These are phyloP conservation scores for Hiodon alosoides DNA, from an alignment of 2,113 vertebrate species.

Conservation along the genomic window DNA sequence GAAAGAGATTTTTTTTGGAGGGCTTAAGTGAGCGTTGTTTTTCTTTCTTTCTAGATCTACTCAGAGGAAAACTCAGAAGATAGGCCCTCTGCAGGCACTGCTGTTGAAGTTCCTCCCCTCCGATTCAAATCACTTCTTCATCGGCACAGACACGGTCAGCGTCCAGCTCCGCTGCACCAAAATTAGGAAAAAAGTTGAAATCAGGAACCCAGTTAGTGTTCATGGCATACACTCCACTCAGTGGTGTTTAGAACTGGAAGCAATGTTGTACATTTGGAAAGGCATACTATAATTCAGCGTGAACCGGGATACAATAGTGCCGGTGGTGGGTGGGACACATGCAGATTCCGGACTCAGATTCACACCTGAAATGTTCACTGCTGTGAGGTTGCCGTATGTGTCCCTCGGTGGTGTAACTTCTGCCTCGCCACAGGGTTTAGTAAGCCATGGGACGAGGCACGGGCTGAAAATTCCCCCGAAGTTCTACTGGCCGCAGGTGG, in stretches of 20 bases:
- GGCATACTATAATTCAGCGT: no score
- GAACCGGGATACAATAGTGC: no score
- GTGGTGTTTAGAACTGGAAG: no score
- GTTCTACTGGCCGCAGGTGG: constrained; percentile 69
- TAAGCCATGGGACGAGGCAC: constrained; percentile 78
- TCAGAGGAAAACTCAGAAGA: constrained; percentile 40
- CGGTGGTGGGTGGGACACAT: no score
- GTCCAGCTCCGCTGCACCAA: no score
- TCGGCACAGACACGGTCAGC: constrained; percentile 85
- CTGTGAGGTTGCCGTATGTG: no score
- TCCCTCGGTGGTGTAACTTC: not conserved
- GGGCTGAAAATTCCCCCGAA: constrained; percentile 69
- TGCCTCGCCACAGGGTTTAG: constrained; percentile 63
- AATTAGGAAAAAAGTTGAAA: no score
- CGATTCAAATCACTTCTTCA: constrained; percentile 79
- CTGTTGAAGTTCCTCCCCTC: constrained; percentile 78
- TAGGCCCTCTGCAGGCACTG: constrained; percentile 56
- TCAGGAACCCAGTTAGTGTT: no score
- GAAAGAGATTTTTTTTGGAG: no score
- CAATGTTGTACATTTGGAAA: no score
- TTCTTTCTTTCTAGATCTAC: constrained; percentile 40
- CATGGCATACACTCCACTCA: no score
- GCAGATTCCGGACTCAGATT: not conserved
- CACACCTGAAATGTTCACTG: no score
- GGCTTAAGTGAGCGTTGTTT: not conserved